Base-by-base conservation (phyloP, 2,888 invertebrate genomes). In the Acanthosepion esculentum region DNA sequence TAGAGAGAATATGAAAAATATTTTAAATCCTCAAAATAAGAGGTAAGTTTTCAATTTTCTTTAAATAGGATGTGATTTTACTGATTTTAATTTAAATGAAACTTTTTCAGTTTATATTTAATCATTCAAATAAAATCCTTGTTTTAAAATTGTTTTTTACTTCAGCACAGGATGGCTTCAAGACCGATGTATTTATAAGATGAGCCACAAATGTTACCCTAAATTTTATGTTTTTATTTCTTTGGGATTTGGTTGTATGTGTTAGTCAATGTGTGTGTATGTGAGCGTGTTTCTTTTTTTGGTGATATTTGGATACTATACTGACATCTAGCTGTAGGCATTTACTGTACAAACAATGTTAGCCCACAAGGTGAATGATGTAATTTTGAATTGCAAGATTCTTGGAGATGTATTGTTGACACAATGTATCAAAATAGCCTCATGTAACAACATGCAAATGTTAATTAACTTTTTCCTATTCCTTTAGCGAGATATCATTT, bases 341-440 rank as follows among this genome's bases (percentile, higher is more conserved):
- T 15, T 7, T 33, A 33, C 12, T 7, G 12, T 33, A 78, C 33
- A 33, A 78, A 78, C 33, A 33, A 78, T 78, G 78, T 78, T n/a
- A 15, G n/a, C n/a, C 78, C 78, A 78, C 78, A 78, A 78, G 78
- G 78, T 33, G n/a, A n/a, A 33, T 78, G 78, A 78, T 78, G 78
- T 78, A 78, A 78, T 78, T 59, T 78, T 78, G n/a, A 78, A n/a
- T 10, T 78, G 78, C 78, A 78, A 12, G n/a, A 33, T 78, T 78
- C 78, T 78, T 15, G 15, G n/a, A 78, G 15, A 33, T 78, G 78
- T 78, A 33, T 78, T 78, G 78, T 78, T 78, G 78, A 78, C 78
- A 78, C 78, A 78, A 78, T 78, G 78, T 33, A 78, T 78, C 78
- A 78, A 78, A 78, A 78, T 78, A 78, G 78, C 78, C 78, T n/a